Conservation (phyloP, 2,797 vertebrate species). For the Tiaroga cobitis region DNA sequence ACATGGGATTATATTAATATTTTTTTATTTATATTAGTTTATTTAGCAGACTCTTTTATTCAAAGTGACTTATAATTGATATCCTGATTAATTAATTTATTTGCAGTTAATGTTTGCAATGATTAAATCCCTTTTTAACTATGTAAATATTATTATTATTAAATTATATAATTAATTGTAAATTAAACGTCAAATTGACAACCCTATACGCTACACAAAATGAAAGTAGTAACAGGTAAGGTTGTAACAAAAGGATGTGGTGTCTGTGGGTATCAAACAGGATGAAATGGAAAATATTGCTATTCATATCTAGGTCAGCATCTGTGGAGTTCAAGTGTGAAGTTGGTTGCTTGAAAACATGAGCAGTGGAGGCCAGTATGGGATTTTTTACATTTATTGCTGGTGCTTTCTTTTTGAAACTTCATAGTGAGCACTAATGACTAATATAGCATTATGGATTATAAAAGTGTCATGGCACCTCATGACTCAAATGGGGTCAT, state of each 20-base stretch:
- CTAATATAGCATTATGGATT: not conserved
- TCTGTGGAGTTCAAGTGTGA: constrained; percentile 1
- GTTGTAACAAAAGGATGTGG: constrained; percentile 33
- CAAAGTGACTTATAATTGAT: not conserved
- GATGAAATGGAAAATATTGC: constrained; percentile 21
- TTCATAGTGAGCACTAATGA: not conserved
- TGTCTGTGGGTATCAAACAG: constrained; percentile 30
- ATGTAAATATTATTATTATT: not conserved
- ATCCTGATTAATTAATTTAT: not conserved
- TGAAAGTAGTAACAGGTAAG: not conserved
- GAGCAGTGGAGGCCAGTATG: not conserved
- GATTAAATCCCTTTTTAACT: not conserved
- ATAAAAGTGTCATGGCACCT: not conserved
- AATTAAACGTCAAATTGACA: not conserved
- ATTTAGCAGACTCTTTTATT: not conserved
- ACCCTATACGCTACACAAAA: not conserved
- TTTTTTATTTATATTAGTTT: not conserved
- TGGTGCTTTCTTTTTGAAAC: not conserved
- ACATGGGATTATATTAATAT: not conserved
- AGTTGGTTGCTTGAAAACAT: constrained; percentile 11
- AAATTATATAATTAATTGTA: not conserved
- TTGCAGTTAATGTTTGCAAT: not conserved
- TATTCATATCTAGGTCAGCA: constrained; percentile 45
- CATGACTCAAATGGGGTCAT: not conserved
- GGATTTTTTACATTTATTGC: not conserved